Base-by-base conservation (phyloP, 2,888 invertebrate species). In the Colostygia pectinataria region DNA sequence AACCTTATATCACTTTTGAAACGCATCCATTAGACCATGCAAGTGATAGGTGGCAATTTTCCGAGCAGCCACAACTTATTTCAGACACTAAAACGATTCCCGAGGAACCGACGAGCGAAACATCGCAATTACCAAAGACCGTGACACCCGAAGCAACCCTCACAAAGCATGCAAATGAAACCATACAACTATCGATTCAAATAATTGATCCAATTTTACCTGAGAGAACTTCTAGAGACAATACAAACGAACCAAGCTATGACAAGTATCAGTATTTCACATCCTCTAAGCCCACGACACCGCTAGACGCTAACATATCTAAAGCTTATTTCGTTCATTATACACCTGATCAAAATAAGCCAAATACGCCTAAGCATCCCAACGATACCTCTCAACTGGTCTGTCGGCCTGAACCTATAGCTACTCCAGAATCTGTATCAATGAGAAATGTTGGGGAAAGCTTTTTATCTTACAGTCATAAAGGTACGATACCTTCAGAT, bases 141-240 rank as follows among this genome's bases (percentile, higher is more conserved):
- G 27, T 12, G n/a, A 13, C 14, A 24, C 23, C 33, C 25, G 20
- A 42, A 27, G 8, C 33, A 7, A 13, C 10, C 10, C 8, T 7
- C 10, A 12, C 10, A 27, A 27, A 27, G 2, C 14, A 47, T 3
- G 15, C 15, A 3, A n/a, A 15, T 9, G 31, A 41, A 25, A 47
- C 34, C 6, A 36, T 40, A 40, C 20, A 33, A 28, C 15, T 46
- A 4, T 29, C 40, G 8, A 14, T 40, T 12, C 20, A 34, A 12
- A 40, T 46, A n/a, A n/a, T n/a, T 8, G 40, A 46, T 23, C 38
- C 45, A 6, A 7, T 29, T 4, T 18, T 32, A 24, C 12, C 45
- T 7, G 25, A 12, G 3, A 31, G 10, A 14, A 7, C 36, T 15
- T 25, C 14, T 15, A 6, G n/a, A 14, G 14, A 25, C 14, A 14